phyloP scores from a whole-genome alignment of 2,888 invertebrate genomes.

The Syrista parreyssii region DNA sequence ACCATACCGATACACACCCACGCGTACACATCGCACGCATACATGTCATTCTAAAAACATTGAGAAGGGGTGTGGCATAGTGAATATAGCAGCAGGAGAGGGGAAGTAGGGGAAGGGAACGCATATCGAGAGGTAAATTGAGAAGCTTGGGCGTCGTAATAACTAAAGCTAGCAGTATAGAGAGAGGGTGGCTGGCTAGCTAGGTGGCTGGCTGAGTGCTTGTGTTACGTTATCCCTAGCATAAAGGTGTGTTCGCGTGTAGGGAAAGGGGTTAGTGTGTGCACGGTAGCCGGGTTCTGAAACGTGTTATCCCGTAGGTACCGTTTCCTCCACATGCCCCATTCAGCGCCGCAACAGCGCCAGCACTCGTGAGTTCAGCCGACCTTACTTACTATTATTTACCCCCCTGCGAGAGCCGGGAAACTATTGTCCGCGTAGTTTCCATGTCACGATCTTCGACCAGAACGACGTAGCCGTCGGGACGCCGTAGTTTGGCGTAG shows the following conservation, averaged over 20 bases:
- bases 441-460: too few species aligned
- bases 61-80: too few species aligned
- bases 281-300: slow-evolving; percentile 24
- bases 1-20: too few species aligned
- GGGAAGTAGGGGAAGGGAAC: neutral
- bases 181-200: slow-evolving; percentile 26
- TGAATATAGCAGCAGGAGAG: neutral
- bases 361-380: slow-evolving; percentile 28
- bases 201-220: too few species aligned
- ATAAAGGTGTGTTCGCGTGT: too few species aligned
- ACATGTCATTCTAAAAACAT: too few species aligned
- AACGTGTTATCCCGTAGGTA: slow-evolving; percentile 29
- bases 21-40: too few species aligned
- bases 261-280: slow-evolving; percentile 11
- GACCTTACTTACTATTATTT: slow-evolving; percentile 33
- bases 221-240: too few species aligned
- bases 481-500: too few species aligned
- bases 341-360: slow-evolving; percentile 9
- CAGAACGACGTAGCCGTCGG: too few species aligned
- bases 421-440: slow-evolving; percentile 28
- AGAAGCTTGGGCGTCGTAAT: slow-evolving; percentile 34
- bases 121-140: slow-evolving; percentile 24
- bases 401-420: slow-evolving; percentile 21
- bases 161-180: slow-evolving; percentile 37
- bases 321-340: slow-evolving; percentile 13